phyloP scores from a whole-genome alignment of 2,797 vertebrate species.

The Melanotaenia nigrans region DNA sequence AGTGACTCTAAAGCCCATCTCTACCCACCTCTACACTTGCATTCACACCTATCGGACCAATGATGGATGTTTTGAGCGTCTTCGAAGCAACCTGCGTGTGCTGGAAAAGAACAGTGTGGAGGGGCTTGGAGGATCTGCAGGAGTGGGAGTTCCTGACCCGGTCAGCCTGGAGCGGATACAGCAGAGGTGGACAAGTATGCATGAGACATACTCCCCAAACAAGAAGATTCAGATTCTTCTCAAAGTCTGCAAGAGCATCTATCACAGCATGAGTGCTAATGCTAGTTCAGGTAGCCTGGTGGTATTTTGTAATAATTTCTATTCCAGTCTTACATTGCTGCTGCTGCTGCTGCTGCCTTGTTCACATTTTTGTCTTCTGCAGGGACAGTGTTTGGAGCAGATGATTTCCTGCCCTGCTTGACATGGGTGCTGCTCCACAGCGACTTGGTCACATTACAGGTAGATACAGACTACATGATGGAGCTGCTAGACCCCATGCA shows the following conservation, averaged over 20 bases:
- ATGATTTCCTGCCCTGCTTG: conserved; percentile 91
- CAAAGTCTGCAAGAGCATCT: conserved; percentile 89
- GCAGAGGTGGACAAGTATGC: conserved; percentile 81
- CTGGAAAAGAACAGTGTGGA: conserved; percentile 70
- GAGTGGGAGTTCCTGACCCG: conserved; percentile 77
- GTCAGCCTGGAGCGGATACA: conserved; percentile 84
- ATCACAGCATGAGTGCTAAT: conserved; percentile 86
- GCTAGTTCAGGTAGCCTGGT: conserved; percentile 64
- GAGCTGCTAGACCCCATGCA: conserved; percentile 90
- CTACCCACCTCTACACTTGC: conserved; percentile 79
- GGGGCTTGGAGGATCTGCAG: conserved; percentile 76
- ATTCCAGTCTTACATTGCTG: neutral
- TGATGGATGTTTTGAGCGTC: conserved; percentile 72
- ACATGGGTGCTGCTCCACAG: conserved; percentile 88
- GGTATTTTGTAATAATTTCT: neutral
- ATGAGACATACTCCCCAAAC: conserved; percentile 86
- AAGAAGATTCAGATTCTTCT: conserved; percentile 88
- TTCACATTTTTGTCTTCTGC: conserved; percentile 10
- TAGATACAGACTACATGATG: conserved; percentile 94
- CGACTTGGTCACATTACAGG: conserved; percentile 83
- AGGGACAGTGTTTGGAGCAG: conserved; percentile 84
- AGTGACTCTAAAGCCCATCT: conserved; percentile 85
- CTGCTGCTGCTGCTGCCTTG: neutral
- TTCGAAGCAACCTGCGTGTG: conserved; percentile 77
- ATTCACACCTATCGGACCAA: conserved; percentile 71